Base-by-base conservation (phyloP, 2,797 vertebrate genomes). In the Choloepus didactylus region DNA sequence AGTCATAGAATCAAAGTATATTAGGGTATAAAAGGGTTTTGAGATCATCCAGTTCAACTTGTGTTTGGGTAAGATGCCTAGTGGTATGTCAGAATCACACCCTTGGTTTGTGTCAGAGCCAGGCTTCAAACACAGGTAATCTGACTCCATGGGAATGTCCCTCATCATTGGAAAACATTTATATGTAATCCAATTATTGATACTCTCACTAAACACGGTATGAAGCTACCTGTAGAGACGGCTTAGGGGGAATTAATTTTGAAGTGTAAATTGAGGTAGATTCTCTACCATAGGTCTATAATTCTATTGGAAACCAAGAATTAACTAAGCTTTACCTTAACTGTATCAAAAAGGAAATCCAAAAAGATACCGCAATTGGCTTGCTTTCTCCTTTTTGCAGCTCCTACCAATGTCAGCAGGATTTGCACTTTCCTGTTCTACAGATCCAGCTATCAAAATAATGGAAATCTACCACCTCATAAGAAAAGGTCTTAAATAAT, bases 381-480 rank as follows among this genome's bases (percentile, higher is more conserved):
- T 69, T 87, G 89, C 44, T 46, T 83, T 56, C 35, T 75, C 10
- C 10, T 2, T 60, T 64, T 25, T 66, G 66, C 10, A 6, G 5
- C 31, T 77, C n/a, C 25, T 80, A 67, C 25, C 60, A 49, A 1
- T 18, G 2, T 4, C 16, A 93, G 35, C 70, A 82, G 38, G 41
- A 38, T 88, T 72, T 89, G n/a, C 6, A 35, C 67, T 76, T 80
- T 70, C 19, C 44, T 80, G 12, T 91, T 76, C 93, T 27, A 46
- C 66, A 95, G 92, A 88, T 72, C 38, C 79, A 83, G 23, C 69
- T 82, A 23, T 75, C 49, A 69, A 67, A 86, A 66, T 67, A 72
- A 7, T 18, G n/a, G 29, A 91, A 46, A 23, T 66, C 51, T 67
- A 29, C 56, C 51, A 16, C 11, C 35, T 87, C 87, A 15, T 31